Conservation (phyloP, 2,113 vertebrate species). For the Nothocercus nigrocapillus region DNA sequence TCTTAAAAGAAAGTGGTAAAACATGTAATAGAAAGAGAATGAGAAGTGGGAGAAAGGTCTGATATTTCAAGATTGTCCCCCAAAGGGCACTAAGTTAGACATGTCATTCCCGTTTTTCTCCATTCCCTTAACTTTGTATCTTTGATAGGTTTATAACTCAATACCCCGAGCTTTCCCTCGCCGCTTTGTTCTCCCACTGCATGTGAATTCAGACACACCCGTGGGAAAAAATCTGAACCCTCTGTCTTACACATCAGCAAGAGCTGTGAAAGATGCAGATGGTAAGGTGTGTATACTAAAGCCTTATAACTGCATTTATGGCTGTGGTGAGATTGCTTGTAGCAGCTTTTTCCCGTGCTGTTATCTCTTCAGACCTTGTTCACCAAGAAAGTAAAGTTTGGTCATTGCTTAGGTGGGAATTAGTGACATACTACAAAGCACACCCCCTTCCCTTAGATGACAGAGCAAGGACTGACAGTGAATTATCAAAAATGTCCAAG, state of each 20-base stretch:
- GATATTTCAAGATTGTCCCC: not conserved
- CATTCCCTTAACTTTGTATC: not conserved
- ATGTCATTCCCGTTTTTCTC: not conserved
- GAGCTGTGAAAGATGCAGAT: slow-evolving; percentile 79
- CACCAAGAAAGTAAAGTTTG: not conserved
- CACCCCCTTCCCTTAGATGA: not conserved
- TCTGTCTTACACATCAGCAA: slow-evolving; percentile 79
- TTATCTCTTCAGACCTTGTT: not conserved
- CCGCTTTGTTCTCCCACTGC: slow-evolving; percentile 90
- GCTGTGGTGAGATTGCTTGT: not conserved
- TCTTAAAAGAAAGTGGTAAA: not conserved
- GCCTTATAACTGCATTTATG: not conserved
- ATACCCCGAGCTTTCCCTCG: slow-evolving; percentile 77
- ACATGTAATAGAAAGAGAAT: not conserved
- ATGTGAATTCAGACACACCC: slow-evolving; percentile 72
- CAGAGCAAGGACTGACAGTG: not conserved
- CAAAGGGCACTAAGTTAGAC: not conserved
- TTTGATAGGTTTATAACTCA: slow-evolving; percentile 81
- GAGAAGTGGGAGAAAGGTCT: not conserved
- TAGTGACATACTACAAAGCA: not conserved
- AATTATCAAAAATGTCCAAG: not conserved
- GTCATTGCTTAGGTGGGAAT: not conserved
- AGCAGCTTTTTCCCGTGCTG: not conserved
- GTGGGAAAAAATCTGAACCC: slow-evolving; percentile 84
- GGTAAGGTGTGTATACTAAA: slow-evolving; percentile 78